Evolutionary conservation across 1,140 invertebrate genomes (phyloP).

Genomic region (Hycleus cichorii): DNA sequence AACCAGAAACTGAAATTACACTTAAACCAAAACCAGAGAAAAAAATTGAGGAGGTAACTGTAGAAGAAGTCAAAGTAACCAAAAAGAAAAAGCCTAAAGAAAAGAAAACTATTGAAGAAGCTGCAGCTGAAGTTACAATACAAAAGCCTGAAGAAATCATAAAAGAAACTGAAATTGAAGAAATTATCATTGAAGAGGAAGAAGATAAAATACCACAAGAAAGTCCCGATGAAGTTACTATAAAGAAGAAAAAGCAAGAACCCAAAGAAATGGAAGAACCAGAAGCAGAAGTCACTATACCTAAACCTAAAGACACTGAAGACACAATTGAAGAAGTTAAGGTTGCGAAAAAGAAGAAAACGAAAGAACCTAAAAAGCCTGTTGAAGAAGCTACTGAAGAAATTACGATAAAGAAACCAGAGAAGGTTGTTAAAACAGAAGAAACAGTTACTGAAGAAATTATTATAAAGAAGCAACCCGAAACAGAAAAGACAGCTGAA

Average conservation of each 20-base stretch:
- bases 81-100: conserved; percentile 26
- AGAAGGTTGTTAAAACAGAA: conserved; percentile 11
- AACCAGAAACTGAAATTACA: conserved; percentile 14
- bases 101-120: conserved; percentile 9
- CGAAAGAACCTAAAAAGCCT: conserved; percentile 36
- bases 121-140: conserved; percentile 20
- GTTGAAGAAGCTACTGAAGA: conserved; percentile 23
- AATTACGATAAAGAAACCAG: conserved; percentile 32
- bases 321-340: conserved; percentile 31
- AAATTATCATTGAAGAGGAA: conserved; percentile 1
- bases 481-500: conserved; percentile 16
- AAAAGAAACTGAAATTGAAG: conserved; percentile 12
- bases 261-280: conserved; percentile 9
- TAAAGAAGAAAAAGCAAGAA: conserved; percentile 23
- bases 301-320: conserved; percentile 25
- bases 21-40: conserved; percentile 28
- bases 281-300: conserved; percentile 39
- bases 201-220: conserved; percentile 25
- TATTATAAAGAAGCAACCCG: conserved; percentile 17
- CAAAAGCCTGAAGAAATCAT: conserved; percentile 19
- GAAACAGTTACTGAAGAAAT: conserved; percentile 20
- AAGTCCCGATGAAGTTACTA: conserved; percentile 33
- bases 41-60: conserved; percentile 24
- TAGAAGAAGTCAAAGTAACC: conserved; percentile 18
- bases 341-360: conserved; percentile 36